Base-by-base conservation (phyloP, 2,113 vertebrate species). In the Corythornis cristatus region DNA sequence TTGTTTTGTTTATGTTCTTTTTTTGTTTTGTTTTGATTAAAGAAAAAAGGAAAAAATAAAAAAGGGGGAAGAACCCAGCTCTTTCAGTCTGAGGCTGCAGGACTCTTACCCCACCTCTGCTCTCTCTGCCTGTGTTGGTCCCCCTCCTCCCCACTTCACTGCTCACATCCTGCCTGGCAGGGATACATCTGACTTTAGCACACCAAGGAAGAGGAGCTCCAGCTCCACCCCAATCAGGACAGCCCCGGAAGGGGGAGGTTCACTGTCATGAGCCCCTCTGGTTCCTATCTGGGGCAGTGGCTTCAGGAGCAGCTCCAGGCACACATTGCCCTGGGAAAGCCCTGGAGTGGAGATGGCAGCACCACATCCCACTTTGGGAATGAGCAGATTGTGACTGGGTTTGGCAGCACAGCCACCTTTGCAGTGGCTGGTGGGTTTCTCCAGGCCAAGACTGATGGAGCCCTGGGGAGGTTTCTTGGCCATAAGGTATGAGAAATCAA, bases 31-130 rank as follows among this genome's bases (percentile, higher is more conserved):
- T 70, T 23, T 65, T 86, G 33, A 84, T 68, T 81, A 81, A 88
- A 29, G 29, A 86, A 93, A 94, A 87, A 79, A 75, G 4, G 17
- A 62, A 66, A 82, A 76, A 80, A 54, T 4, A 35, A 71, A 68
- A 83, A 60, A 82, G 70, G 85, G 58, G 96, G 98, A 98, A 98
- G 98, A 97, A 98, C 97, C 98, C 98, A 98, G 98, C 98, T 98
- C 98, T 98, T 98, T 98, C 96, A 51, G 87, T 97, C 95, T 90
- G 97, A 97, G 96, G 96, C 97, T 97, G 97, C 97, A 88, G 89
- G 92, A 96, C 97, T 96, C 96, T 93, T 80, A 56, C 79, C 94
- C 96, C 92, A 25, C 91, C 91, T 97, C 88, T 61, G 43, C 83
- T 86, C 77, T 95, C 68, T 79, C 96, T 97, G 74, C 73, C 93